phyloP scores from a whole-genome alignment of 2,888 invertebrate species.

The Seira ritae region DNA sequence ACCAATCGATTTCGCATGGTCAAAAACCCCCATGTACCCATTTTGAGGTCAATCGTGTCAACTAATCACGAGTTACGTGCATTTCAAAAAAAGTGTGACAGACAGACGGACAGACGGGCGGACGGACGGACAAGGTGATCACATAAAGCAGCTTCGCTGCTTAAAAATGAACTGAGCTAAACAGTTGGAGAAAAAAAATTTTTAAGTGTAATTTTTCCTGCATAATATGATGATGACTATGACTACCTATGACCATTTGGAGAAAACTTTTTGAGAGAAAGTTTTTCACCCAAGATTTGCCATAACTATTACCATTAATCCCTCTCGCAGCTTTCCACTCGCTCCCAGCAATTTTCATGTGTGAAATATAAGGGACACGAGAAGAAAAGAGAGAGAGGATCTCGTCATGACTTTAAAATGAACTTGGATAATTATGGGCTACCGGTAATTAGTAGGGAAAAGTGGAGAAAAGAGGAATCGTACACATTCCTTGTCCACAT shows the following conservation, averaged over 20 bases:
- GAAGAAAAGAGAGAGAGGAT: background rate
- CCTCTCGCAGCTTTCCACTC: background rate
- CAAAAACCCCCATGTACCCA: too few relatives aligned
- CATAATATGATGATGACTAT: constrained; percentile 14
- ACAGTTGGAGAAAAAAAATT: too few relatives aligned
- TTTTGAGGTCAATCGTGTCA: too few relatives aligned
- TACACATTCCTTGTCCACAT: background rate
- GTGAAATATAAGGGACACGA: background rate
- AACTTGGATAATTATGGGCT: constrained; percentile 3
- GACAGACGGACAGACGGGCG: too few relatives aligned
- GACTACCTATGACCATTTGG: background rate
- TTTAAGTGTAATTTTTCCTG: background rate
- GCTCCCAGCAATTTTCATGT: constrained; percentile 2
- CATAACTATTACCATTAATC: constrained; percentile 16
- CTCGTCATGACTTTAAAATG: constrained; percentile 4
- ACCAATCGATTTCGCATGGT: too few relatives aligned
- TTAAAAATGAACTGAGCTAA: too few relatives aligned
- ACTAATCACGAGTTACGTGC: too few relatives aligned
- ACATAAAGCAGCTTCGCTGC: too few relatives aligned
- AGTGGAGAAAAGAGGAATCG: background rate
- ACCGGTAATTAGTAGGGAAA: background rate
- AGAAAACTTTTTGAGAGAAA: background rate
- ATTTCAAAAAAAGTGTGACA: too few relatives aligned
- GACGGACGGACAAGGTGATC: too few relatives aligned
- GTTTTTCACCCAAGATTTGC: background rate